phyloP scores from a whole-genome alignment of 2,113 vertebrate genomes.

The Seriola aureovittata region DNA sequence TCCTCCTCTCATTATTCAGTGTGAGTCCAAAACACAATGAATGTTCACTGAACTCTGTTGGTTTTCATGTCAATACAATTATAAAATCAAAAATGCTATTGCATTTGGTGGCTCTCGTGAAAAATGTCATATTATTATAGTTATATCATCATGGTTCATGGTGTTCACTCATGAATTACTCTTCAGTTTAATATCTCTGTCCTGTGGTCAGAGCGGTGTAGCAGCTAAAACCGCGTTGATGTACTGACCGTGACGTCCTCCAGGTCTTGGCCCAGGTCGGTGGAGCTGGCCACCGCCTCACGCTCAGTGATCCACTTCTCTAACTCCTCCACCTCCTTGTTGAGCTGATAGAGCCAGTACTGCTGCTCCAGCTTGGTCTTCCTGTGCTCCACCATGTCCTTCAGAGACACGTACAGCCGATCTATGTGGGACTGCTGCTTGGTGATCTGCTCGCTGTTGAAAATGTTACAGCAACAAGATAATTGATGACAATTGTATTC shows the following conservation, averaged over 20 bases:
- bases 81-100: not conserved
- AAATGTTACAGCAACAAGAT: slow-evolving; percentile 1
- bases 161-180: not conserved
- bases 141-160: not conserved
- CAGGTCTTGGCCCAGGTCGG: slow-evolving; percentile 94
- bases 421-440: slow-evolving; percentile 95
- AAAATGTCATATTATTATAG: no score
- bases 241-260: slow-evolving; percentile 92
- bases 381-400: slow-evolving; percentile 93
- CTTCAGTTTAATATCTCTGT: no score
- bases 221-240: not conserved
- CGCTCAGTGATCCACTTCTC: slow-evolving; percentile 96
- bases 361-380: slow-evolving; percentile 91
- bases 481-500: not conserved
- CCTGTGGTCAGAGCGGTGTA: not conserved
- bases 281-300: slow-evolving; percentile 93
- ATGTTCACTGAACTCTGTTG: not conserved
- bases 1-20: not conserved
- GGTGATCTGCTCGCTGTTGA: slow-evolving; percentile 87
- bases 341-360: slow-evolving; percentile 93
- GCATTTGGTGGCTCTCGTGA: not conserved
- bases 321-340: slow-evolving; percentile 92
- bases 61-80: not conserved
- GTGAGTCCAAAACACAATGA: not conserved
- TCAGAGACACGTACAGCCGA: slow-evolving; percentile 91